Conservation (phyloP, 2,113 vertebrate genomes). For the Narcine bancroftii region DNA sequence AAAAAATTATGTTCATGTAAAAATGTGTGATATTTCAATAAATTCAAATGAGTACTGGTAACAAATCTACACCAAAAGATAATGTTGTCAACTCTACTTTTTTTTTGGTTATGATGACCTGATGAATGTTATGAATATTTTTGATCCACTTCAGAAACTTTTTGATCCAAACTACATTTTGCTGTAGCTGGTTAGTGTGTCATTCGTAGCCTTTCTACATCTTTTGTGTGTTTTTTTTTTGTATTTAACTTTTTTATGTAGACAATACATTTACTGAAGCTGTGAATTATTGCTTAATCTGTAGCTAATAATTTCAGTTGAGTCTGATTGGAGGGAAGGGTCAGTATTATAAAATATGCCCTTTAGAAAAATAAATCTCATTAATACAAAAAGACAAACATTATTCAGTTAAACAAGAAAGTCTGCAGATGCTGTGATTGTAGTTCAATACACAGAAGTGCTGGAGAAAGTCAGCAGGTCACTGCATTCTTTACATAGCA, state of each 20-base stretch:
- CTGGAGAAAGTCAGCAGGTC: too few species aligned
- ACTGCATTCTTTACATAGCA: too few species aligned
- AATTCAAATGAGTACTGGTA: too few species aligned
- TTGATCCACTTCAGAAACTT: neutral
- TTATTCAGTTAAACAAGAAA: too few species aligned
- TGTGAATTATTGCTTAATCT: neutral
- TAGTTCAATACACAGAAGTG: too few species aligned
- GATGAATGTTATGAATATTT: too few species aligned
- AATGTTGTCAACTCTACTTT: neutral
- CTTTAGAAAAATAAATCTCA: conserved; percentile 6
- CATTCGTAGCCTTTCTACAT: neutral
- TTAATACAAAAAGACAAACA: too few species aligned
- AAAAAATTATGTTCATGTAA: neutral
- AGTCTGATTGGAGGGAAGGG: neutral
- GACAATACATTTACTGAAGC: neutral
- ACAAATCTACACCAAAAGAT: too few species aligned
- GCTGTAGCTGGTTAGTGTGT: neutral
- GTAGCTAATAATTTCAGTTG: neutral
- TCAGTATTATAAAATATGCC: neutral
- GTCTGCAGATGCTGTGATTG: too few species aligned
- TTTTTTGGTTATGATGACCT: too few species aligned
- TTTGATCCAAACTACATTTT: neutral
- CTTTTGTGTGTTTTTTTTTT: neutral
- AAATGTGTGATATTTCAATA: neutral
- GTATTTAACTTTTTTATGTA: neutral